Base-by-base conservation (phyloP, 2,797 vertebrate species). In the Acomys russatus region DNA sequence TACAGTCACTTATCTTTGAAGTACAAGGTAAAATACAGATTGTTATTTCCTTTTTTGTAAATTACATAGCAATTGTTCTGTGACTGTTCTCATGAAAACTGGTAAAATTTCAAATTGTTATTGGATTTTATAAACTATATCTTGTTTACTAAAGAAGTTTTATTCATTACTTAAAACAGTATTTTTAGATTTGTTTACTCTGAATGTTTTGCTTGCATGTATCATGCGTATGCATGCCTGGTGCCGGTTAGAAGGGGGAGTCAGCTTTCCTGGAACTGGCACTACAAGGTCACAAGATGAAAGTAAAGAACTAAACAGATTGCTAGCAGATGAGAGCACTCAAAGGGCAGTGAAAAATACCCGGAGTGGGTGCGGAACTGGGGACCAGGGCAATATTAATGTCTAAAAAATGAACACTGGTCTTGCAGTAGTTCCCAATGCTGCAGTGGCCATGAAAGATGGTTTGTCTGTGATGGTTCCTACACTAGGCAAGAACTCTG, bases 61-160 rank as follows among this genome's bases (percentile, higher is more conserved):
- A 91, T 89, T 83, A 79, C 92, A 73, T 64, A 79, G 61, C 59
- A 83, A 49, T 22, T 17, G 15, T 66, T 85, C 56, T 95, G 0
- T 73, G 51, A 54, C n/a, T 89, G 79, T 93, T 83, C 85, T 90
- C 77, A 93, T 61, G 28, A 86, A 96, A 97, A 95, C 18, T 84
- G 91, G 59, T 23, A 85, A 64, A 64, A 85, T 85, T 51, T 85
- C 33, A 85, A 33, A 33, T 66, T 64, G 64, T 84, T 66, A 84
- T 2, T 68, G 64, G 2, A 51, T 54, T 68, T 70, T 54, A 86
- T 22, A 86, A 86, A 54, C 44, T n/a, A 20, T 33, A 68, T 64
- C 49, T 90, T 84, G 1, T 68, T 95, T 74, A 93, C 83, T 4
- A 90, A 97, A 35, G 28, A 92, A 93, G 94, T 82, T 87, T 89